Conservation (phyloP, 2,888 invertebrate species). For the Melolontha melolontha region DNA sequence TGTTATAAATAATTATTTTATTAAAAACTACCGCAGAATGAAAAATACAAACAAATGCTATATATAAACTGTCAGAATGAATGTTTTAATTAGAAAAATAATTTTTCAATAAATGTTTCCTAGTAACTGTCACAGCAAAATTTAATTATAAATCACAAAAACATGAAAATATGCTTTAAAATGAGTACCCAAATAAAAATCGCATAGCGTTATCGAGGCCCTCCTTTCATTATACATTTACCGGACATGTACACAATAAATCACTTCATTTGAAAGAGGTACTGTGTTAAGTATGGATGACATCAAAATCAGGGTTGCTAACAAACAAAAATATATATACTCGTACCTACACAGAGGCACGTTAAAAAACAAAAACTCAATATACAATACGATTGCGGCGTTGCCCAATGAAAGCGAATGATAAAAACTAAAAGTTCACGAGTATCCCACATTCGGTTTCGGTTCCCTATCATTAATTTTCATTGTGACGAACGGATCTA, state of each 20-base stretch:
- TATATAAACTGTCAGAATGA: no score
- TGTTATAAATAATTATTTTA: no score
- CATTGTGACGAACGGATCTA: slow-evolving; percentile 7
- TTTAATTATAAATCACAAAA: no score
- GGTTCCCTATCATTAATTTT: slow-evolving; percentile 28
- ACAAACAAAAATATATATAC: neutral
- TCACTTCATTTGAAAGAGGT: slow-evolving; percentile 13
- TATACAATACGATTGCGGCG: slow-evolving; percentile 7
- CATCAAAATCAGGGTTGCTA: slow-evolving; percentile 3
- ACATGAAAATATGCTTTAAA: no score
- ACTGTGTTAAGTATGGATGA: slow-evolving; percentile 8
- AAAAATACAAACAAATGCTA: no score
- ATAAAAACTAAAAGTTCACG: slow-evolving; percentile 16
- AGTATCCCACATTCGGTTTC: slow-evolving; percentile 11
- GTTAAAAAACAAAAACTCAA: slow-evolving; percentile 6
- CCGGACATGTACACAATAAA: slow-evolving; percentile 1
- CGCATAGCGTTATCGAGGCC: neutral
- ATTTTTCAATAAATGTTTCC: no score
- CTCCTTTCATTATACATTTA: neutral
- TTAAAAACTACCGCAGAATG: no score
- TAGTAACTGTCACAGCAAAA: no score
- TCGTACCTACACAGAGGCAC: neutral
- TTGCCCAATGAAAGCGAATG: neutral
- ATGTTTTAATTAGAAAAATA: no score
- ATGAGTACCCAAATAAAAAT: neutral